phyloP scores from a whole-genome alignment of 2,113 vertebrate species.

The Cygnus atratus region DNA sequence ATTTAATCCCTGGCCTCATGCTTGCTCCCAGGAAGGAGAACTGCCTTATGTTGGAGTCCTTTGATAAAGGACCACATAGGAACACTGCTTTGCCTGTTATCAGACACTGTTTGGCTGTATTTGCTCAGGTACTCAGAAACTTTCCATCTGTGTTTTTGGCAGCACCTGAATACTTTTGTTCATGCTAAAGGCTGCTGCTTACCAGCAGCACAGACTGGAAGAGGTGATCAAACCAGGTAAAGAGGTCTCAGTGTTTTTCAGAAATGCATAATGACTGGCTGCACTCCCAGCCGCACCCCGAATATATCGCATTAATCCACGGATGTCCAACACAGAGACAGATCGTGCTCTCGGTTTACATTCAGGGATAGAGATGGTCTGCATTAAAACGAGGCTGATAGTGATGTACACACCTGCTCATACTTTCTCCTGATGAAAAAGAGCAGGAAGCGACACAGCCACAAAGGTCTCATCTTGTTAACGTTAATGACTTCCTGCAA shows the following conservation, averaged over 20 bases:
- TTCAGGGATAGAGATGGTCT: not conserved
- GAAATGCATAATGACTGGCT: not conserved
- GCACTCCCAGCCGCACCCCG: not conserved
- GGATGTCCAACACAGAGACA: not conserved
- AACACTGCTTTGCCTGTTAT: not conserved
- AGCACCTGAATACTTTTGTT: not conserved
- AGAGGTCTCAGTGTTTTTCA: not conserved
- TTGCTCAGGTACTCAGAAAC: not conserved
- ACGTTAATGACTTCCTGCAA: not conserved
- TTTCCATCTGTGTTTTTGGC: not conserved
- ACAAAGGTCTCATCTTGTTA: not conserved
- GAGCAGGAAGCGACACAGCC: not conserved
- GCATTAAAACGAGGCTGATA: not conserved
- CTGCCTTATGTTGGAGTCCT: not conserved
- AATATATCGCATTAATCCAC: not conserved
- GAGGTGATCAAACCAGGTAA: not conserved
- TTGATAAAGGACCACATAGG: not conserved
- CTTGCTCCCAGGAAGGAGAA: not conserved
- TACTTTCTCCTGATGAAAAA: not conserved
- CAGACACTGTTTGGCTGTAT: not conserved
- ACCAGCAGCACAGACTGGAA: not conserved
- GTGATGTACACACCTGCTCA: not conserved
- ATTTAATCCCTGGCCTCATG: not conserved
- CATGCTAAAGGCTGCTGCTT: not conserved
- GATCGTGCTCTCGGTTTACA: not conserved